Percentiles rank a stretch among this genome's conserved stretches.
phyloP scores from a whole-genome alignment of 30 jellyfish, hydroid and myxozoan species.

The Haliclystus octoradiatus region DNA sequence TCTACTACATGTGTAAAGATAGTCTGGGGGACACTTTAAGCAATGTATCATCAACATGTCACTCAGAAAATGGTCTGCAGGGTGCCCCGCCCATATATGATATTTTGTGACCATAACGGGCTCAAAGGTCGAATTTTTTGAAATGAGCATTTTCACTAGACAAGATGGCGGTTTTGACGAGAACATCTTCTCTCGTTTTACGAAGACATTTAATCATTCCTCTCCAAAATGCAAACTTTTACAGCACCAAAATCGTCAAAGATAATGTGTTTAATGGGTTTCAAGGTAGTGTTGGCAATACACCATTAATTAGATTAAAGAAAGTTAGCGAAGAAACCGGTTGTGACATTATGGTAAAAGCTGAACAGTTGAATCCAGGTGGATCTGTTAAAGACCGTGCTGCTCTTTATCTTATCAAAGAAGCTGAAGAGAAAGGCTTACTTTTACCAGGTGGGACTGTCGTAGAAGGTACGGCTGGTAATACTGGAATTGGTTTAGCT shows the following conservation, averaged over 20 bases:
- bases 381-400: constrained; percentile 93
- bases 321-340: constrained; percentile 74
- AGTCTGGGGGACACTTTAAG: too few relatives aligned
- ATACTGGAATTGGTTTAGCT: constrained; percentile 90
- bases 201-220: too few relatives aligned
- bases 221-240: too few relatives aligned
- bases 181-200: too few relatives aligned
- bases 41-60: too few relatives aligned
- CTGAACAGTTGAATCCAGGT: constrained; percentile 85
- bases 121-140: too few relatives aligned
- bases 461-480: constrained; percentile 93
- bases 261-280: constrained; percentile 4
- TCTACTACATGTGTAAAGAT: too few relatives aligned
- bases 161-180: too few relatives aligned
- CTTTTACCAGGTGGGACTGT: constrained; percentile 79
- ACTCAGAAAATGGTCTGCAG: too few relatives aligned
- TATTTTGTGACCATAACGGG: too few relatives aligned
- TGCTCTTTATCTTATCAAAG: constrained; percentile 61
- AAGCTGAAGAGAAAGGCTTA: constrained; percentile 58
- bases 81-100: too few relatives aligned
- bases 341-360: constrained; percentile 79
- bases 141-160: too few relatives aligned
- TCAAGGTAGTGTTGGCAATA: constrained; percentile 57
- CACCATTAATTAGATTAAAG: constrained; percentile 81
- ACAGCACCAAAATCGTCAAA: not conserved